Evolutionary conservation across 2,888 invertebrate genomes (phyloP).

Genomic region (Nephrotoma guestfalica): DNA sequence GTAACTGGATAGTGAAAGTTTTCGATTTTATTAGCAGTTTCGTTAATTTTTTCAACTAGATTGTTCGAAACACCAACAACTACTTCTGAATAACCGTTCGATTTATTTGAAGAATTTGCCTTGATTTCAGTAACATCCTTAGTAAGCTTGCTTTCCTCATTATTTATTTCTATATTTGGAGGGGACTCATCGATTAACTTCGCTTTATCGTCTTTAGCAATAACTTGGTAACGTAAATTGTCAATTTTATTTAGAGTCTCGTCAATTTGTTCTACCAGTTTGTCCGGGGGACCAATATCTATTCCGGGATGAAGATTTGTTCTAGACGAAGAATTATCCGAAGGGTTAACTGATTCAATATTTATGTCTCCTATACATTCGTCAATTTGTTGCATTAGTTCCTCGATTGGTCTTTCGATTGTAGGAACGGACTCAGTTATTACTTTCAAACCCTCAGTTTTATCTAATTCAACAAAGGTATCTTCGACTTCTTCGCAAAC

Average conservation of each 20-base stretch:
- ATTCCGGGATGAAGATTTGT: not conserved
- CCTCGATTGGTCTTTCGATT: not conserved
- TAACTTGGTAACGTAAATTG: not conserved
- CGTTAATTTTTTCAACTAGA: not conserved
- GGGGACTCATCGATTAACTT: too few species aligned
- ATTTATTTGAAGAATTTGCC: too few species aligned
- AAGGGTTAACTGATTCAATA: not conserved
- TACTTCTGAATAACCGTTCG: not conserved
- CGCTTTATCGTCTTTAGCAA: too few species aligned
- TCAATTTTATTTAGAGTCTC: not conserved
- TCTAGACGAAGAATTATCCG: not conserved
- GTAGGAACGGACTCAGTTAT: not conserved
- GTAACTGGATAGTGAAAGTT: not conserved
- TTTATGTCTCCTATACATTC: not conserved
- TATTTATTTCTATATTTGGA: too few species aligned
- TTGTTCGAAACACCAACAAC: not conserved
- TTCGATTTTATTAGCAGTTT: not conserved
- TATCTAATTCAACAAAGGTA: too few species aligned
- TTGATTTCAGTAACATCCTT: too few species aligned
- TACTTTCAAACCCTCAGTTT: not conserved
- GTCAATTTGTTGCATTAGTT: not conserved
- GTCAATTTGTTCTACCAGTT: not conserved
- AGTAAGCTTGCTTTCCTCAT: too few species aligned
- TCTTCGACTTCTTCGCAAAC: too few species aligned
- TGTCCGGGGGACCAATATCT: not conserved